Conservation (phyloP, 2,888 invertebrate genomes). For the Sphaerophoria taeniata region DNA sequence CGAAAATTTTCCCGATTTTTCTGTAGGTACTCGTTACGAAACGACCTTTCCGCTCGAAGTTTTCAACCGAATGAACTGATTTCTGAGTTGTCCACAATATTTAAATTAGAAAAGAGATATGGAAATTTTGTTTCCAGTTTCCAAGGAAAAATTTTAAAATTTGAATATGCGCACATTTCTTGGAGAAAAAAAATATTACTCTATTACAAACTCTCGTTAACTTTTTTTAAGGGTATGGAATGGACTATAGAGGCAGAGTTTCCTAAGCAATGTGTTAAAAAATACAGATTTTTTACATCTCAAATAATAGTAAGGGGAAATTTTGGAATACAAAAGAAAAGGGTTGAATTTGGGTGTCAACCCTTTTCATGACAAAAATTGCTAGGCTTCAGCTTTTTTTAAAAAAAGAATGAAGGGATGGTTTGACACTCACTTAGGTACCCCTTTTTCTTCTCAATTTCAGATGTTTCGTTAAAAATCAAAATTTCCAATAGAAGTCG, state of each 20-base stretch:
- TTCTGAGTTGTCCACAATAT: conserved; percentile 14
- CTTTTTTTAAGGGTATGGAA: background rate
- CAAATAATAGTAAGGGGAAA: conserved; percentile 3
- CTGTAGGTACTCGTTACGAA: background rate
- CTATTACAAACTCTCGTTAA: background rate
- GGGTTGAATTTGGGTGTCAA: conserved; percentile 10
- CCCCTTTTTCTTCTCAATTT: conserved; percentile 23
- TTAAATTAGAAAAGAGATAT: conserved; percentile 53
- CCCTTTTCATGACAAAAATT: conserved; percentile 1
- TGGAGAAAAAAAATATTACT: background rate
- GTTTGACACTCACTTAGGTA: background rate
- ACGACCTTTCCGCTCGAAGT: conserved; percentile 59
- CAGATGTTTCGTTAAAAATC: conserved; percentile 14
- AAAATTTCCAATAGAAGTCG: background rate
- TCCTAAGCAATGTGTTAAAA: background rate
- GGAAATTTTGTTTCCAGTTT: conserved; percentile 52
- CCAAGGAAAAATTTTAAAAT: conserved; percentile 67
- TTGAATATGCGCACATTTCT: conserved; percentile 69
- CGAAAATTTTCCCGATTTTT: background rate
- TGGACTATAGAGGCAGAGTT: background rate
- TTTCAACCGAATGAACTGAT: conserved; percentile 34
- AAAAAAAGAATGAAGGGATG: background rate
- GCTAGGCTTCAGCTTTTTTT: conserved; percentile 12
- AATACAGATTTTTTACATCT: background rate
- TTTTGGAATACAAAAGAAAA: background rate